Evolutionary conservation across 2,113 vertebrate species (phyloP).

Genomic region (Bufo bufo): DNA sequence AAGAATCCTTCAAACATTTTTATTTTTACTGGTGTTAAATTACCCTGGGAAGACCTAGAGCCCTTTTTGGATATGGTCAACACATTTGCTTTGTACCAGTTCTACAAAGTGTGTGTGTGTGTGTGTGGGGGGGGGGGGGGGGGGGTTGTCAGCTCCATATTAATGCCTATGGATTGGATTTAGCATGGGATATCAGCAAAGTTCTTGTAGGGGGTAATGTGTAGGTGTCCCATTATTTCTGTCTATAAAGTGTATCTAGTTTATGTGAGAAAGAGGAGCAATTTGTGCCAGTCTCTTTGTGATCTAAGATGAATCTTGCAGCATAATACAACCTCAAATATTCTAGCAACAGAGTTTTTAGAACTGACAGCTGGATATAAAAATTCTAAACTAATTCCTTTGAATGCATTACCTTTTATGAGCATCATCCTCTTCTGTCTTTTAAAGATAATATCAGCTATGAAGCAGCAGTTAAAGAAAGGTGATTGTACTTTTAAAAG

Average conservation of each 20-base stretch:
- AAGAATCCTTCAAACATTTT: too few species aligned
- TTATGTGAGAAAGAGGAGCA: neutral
- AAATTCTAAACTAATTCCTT: neutral
- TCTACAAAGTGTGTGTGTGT: too few species aligned
- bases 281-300: neutral
- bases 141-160: too few species aligned
- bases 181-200: too few species aligned
- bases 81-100: too few species aligned
- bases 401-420: slow-evolving; percentile 4
- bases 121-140: too few species aligned
- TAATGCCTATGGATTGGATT: too few species aligned
- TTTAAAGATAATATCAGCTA: neutral
- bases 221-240: too few species aligned
- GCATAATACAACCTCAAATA: neutral
- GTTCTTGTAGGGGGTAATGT: too few species aligned
- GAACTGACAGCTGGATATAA: neutral
- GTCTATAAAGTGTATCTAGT: neutral
- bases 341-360: neutral
- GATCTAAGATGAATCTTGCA: neutral
- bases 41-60: too few species aligned
- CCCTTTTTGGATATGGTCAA: too few species aligned
- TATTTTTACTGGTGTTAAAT: too few species aligned
- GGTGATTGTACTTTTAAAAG: neutral
- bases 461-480: neutral
- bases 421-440: neutral